A percentile compares a stretch with the other conserved stretches of the same genome.
Conservation (phyloP, 2,797 vertebrate species). For the Sciurus vulgaris region DNA sequence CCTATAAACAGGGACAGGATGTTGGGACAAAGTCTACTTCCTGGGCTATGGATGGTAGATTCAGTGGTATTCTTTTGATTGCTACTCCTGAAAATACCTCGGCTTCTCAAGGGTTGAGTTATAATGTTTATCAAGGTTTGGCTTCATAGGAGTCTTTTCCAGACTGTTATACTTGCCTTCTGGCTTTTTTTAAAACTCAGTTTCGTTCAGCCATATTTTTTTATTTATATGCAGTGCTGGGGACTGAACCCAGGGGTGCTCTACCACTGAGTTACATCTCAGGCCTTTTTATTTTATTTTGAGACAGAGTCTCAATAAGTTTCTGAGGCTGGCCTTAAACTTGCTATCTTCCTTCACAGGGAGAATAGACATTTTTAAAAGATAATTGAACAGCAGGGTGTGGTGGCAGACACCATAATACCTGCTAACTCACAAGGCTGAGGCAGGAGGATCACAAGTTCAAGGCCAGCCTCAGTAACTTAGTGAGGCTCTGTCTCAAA, state of each 20-base stretch:
- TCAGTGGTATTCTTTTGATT: conserved; percentile 4
- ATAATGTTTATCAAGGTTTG: conserved; percentile 26
- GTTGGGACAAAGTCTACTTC: too few species aligned
- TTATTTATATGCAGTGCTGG: background rate
- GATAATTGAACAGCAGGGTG: background rate
- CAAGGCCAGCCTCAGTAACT: background rate
- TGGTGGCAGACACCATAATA: background rate
- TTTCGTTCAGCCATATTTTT: background rate
- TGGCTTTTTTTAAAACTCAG: background rate
- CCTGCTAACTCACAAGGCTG: background rate
- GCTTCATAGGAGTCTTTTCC: background rate
- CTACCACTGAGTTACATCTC: background rate
- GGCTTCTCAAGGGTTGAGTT: background rate
- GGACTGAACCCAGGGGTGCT: background rate
- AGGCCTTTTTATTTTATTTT: background rate
- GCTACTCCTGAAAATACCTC: background rate
- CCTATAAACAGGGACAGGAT: background rate
- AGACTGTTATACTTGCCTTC: background rate
- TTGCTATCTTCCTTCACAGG: background rate
- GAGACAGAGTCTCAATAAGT: background rate
- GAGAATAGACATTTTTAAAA: too few species aligned
- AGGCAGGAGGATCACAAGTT: background rate
- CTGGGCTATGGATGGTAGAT: background rate
- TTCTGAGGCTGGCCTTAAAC: background rate
- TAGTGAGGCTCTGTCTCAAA: background rate